Evolutionary conservation across 1,140 invertebrate genomes (phyloP), one percentile per base, ranked within the genome.

Genomic region (Augochlora pura): DNA sequence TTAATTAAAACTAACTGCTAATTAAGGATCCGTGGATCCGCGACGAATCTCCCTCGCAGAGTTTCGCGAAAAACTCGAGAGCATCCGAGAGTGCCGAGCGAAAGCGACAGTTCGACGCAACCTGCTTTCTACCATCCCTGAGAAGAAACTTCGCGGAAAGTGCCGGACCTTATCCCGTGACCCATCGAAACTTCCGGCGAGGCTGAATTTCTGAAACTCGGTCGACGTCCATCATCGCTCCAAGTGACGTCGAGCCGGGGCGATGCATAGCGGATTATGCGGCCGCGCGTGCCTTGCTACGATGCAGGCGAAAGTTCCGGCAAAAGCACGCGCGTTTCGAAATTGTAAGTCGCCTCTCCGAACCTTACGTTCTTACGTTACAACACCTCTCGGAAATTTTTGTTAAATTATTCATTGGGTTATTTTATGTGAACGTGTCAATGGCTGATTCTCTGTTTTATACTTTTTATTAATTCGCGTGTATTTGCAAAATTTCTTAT

Each of bases 1-100:
- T 72, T 72, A 32, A 72, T 72, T 46, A 62, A 62, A 62, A 59
- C 38, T 23, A 60, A 21, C n/a, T 16, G 39, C n/a, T 32, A 46
- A 72, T 62, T 18, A 46, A 62, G 57, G 16, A n/a, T 16, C 10
- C 12, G 23, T 23, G 25, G 14, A 18, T 25, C 59, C 18, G 16
- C 5, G 14, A n/a, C 25, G 23, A 16, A 39, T 62, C 42, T 46
- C 38, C 38, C 39, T 21, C 23, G 7, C 25, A 2, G 23, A 27
- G 59, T 27, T 62, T 16, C 25, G 59, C 23, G 59, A 62, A 16
- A 62, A 73, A 63, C 27, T 49, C n/a, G 14, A 9, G 25, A 1
- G 25, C 9, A 42, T 39, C 23, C 3, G 7, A 3, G 10, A 6
- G 2, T n/a, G 21, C 8, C 16, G 18, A 6, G 18, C 32, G 23